Base-by-base conservation (phyloP, 2,888 invertebrate species). In the Halocaridina rubra region DNA sequence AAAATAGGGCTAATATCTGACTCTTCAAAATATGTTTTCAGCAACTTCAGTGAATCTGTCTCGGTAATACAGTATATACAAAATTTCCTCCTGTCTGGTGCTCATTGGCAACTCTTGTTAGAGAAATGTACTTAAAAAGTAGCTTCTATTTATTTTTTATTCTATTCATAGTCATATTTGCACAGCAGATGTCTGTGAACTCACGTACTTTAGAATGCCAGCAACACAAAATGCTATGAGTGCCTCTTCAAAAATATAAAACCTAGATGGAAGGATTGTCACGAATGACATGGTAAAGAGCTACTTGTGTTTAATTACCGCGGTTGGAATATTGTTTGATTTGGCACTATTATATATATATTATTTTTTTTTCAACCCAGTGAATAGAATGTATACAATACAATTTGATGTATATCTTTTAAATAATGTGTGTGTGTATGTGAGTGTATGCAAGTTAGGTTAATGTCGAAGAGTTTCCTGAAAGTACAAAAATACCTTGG, bases 401-500 rank as follows among this genome's bases (percentile, higher is more conserved):
- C 53, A n/a, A 53, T 53, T n/a, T n/a, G 53, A 53, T 53, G 53
- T 53, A 53, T 53, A 53, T 53, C n/a, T 53, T 53, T 53, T 53
- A 19, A 53, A 53, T 10, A 19, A 19, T 16, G 53, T 53, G 53
- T 19, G 19, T 53, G 53, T 53, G 53, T n/a, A n/a, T n/a, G n/a
- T n/a, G n/a, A 46, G 27, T 74, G 74, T 74, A 39, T 61, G 76
- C 30, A 30, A 61, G 76, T 29, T 77, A 77, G 76, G 76, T 77
- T 77, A 77, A 61, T 77, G 19, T 59, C n/a, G 16, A 76, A 77
- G 61, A 71, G 69, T 80, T 53, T 71, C 79, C 79, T 80, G 79
- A 80, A 39, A 80, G 79, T 80, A 80, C 79, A 80, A 80, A 80
- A 69, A 53, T 80, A 80, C 57, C 71, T 69, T 67, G 69, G n/a